Evolutionary conservation across 2,113 vertebrate species (phyloP).

Genomic region (Bos javanicus): DNA sequence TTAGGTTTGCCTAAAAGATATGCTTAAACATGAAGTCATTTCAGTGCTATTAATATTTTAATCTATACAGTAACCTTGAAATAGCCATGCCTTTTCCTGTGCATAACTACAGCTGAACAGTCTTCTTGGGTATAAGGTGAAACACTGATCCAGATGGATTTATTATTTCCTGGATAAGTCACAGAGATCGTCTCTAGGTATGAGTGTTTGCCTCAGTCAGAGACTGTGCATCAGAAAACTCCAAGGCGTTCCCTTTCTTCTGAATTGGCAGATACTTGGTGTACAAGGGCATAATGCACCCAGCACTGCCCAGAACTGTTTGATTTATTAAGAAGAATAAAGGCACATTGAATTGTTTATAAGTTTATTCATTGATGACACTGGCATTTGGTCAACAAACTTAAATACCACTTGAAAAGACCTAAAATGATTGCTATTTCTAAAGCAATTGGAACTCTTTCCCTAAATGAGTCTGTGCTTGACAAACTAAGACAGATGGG

Average conservation of each 20-base stretch:
- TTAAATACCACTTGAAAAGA: conserved; percentile 10
- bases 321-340: not conserved
- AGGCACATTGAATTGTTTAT: not conserved
- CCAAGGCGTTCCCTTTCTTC: not conserved
- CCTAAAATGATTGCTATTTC: not conserved
- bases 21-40: not conserved
- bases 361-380: not conserved
- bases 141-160: not conserved
- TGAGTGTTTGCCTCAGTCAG: conserved; percentile 30
- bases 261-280: conserved; percentile 39
- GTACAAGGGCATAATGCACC: not conserved
- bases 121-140: not conserved
- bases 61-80: not conserved
- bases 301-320: not conserved
- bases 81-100: conserved; percentile 37
- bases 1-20: not conserved
- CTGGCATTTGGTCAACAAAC: conserved; percentile 19
- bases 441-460: not conserved
- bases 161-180: not conserved
- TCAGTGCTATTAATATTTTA: not conserved
- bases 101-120: conserved; percentile 70
- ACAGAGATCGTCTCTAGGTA: conserved; percentile 29
- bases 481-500: not conserved
- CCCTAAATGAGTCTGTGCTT: not conserved
- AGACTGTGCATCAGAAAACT: conserved; percentile 47